A percentile compares a stretch with the other conserved stretches of the same genome.
Conservation (phyloP, 1,140 invertebrate genomes). For the Euschistus heros region DNA sequence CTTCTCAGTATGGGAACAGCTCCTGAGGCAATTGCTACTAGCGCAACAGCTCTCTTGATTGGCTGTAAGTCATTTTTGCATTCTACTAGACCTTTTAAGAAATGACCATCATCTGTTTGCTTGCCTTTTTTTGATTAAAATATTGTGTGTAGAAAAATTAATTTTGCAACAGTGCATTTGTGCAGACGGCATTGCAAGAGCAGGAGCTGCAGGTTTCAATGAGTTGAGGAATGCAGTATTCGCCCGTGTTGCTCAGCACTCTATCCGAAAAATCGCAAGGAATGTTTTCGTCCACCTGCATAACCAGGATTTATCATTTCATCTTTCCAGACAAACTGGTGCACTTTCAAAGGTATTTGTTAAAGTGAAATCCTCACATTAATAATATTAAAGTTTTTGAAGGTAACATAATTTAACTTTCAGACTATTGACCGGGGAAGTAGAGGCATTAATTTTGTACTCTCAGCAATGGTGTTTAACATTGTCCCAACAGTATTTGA, state of each 20-base stretch:
- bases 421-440: conserved; percentile 79
- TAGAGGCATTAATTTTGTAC: conserved; percentile 94
- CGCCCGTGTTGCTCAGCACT: conserved; percentile 95
- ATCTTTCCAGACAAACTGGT: conserved; percentile 89
- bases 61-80: conserved; percentile 63
- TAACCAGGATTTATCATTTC: conserved; percentile 88
- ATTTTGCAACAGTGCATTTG: conserved; percentile 27
- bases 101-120: background rate
- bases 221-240: conserved; percentile 97
- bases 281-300: conserved; percentile 98
- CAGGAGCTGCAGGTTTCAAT: conserved; percentile 82
- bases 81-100: background rate
- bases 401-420: conserved; percentile 31
- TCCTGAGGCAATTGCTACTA: conserved; percentile 57
- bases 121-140: background rate
- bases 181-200: conserved; percentile 85
- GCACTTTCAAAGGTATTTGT: conserved; percentile 58
- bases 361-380: background rate
- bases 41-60: conserved; percentile 69
- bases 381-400: background rate
- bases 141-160: conserved; percentile 5
- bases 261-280: conserved; percentile 84
- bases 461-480: conserved; percentile 95
- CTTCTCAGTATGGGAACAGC: conserved; percentile 55
- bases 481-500: conserved; percentile 94